Base-by-base conservation (phyloP, 2,797 vertebrate genomes). In the Nyctalus aviator region DNA sequence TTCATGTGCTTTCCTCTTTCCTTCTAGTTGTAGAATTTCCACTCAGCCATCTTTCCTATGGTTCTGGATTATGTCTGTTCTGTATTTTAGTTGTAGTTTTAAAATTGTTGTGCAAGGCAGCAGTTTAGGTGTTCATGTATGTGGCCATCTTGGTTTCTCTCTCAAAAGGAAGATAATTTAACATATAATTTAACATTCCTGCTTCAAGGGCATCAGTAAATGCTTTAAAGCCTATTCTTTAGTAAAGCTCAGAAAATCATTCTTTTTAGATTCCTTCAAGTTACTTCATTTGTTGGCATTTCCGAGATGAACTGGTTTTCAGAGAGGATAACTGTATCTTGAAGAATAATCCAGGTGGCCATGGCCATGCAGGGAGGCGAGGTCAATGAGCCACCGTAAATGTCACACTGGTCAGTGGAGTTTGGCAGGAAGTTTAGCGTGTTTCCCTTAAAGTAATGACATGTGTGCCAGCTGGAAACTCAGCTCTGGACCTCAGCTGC, bases 281-380 rank as follows among this genome's bases (percentile, higher is more conserved):
- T 57, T 30, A 2, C 68, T 94, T 84, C 11, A 81, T 48, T 81
- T 93, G 73, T 72, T 44, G 72, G 75, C 76, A 79, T 83, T 90
- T 95, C 86, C 76, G 0, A 15, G 93, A 83, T 98, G 98, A 98
- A 98, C 98, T 98, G 98, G 72, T 95, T 97, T 98, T 99, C 99
- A 68, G 99, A 99, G 97, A 99, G 99, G 97, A 97, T 97, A 73
- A 98, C 99, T 0, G 99, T 98, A 94, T 99, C 98, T 98, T 99
- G 99, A 96, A 99, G 99, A 48, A 99, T 93, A 95, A 99, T 99
- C 99, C 99, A 99, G 97, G 99, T 98, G 5, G 99, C 99, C 0
- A 98, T 99, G 97, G 99, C 99, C 30, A 98, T 98, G 98, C 99
- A 99, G 12, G 99, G 99, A 21, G 99, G 99, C n/a, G 98, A 98